These are phyloP conservation scores for Blastobasis adustella DNA, from an alignment of 2,888 invertebrate genomes.

Conservation along the genomic window DNA sequence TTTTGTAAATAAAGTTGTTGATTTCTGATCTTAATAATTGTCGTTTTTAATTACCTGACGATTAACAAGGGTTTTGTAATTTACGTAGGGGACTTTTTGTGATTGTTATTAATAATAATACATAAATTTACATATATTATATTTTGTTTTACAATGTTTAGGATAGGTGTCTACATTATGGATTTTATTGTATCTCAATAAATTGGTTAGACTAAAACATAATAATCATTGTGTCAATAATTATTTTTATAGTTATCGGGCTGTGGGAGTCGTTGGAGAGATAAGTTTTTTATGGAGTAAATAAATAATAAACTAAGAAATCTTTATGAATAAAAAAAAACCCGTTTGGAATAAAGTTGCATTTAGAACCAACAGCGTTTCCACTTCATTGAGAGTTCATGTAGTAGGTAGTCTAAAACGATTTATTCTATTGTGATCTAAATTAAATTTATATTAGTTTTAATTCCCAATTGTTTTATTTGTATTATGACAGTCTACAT, in stretches of 20 bases:
- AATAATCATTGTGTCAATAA: too few species aligned
- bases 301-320: too few species aligned
- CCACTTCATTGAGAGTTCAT: constrained; percentile 6
- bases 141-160: constrained; percentile 9
- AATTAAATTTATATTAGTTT: constrained; percentile 65
- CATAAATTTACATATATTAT: constrained; percentile 11
- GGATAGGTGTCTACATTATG: constrained; percentile 3
- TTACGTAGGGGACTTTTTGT: constrained; percentile 33
- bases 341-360: constrained; percentile 11
- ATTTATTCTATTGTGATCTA: constrained; percentile 58
- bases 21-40: constrained; percentile 34
- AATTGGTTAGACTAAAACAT: not conserved
- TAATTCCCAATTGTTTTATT: constrained; percentile 40
- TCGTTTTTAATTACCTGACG: constrained; percentile 40
- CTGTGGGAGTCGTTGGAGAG: too few species aligned
- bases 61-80: constrained; percentile 32
- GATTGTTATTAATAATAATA: constrained; percentile 7
- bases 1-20: constrained; percentile 57
- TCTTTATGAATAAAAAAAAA: too few species aligned
- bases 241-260: too few species aligned
- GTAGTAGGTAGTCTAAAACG: constrained; percentile 6
- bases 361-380: constrained; percentile 11
- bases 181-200: constrained; percentile 6
- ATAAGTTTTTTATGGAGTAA: too few species aligned
- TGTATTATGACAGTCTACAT: not conserved